Base-by-base conservation (phyloP, 1,140 invertebrate genomes). In the Saccostrea cuccullata region DNA sequence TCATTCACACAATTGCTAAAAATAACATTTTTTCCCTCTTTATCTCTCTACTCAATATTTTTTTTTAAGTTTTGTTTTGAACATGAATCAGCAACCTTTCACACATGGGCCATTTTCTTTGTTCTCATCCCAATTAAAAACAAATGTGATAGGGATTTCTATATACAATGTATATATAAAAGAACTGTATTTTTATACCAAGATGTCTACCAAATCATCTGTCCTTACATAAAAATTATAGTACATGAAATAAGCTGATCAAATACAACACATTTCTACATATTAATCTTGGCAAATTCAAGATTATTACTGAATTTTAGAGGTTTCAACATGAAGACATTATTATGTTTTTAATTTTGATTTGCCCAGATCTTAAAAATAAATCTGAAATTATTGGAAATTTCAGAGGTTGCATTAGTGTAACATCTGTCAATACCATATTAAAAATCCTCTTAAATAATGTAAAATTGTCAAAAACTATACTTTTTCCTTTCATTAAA, bases 141-240 rank as follows among this genome's bases (percentile, higher is more conserved):
- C 70, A 30, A 77, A 77, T 77, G 70, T 77, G 70, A 77, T 36
- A 15, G 70, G 70, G 70, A 77, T 36, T 77, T 77, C 70, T 77
- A 77, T 77, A 30, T 77, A 77, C 30, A 64, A 77, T 67, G 60
- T 67, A 77, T 30, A 77, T 77, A 30, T 26, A 73, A 36, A 30
- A 30, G 70, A 77, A 77, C 23, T n/a, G 20, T 77, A 30, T 77
- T 30, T 77, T 64, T 20, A 17, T 64, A 20, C 15, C 5, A 64
- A 20, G 5, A 36, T 77, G 70, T 30, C 67, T 23, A 70, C 67
- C 67, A 70, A 70, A n/a, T 26, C 13, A 73, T 13, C n/a, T 64
- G 30, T 64, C n/a, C 17, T 64, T 64, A 20, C 2, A 64, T 20
- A 64, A 64, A 1, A 60, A 60, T 60, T 20, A 60, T 47, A 47